These are phyloP conservation scores for Amphiprion clarkii DNA, from an alignment of 2,797 vertebrate species.

Conservation along the genomic window DNA sequence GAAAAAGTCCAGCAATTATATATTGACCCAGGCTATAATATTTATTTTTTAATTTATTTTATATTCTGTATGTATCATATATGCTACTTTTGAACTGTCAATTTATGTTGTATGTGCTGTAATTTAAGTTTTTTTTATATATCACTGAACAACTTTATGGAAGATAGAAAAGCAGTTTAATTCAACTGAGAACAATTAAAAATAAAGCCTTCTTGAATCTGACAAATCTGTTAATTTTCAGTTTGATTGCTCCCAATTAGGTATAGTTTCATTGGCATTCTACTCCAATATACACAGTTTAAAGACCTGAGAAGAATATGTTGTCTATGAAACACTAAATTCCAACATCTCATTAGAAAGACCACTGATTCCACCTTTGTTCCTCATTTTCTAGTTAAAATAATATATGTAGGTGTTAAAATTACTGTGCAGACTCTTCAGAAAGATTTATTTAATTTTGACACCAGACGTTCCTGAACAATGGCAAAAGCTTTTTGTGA, in stretches of 20 bases:
- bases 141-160: too few relatives aligned
- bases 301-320: neutral
- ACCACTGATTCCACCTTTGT: too few relatives aligned
- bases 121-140: too few relatives aligned
- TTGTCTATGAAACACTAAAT: neutral
- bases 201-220: neutral
- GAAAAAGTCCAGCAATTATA: too few relatives aligned
- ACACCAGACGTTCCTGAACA: neutral
- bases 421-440: neutral
- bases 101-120: too few relatives aligned
- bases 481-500: too few relatives aligned
- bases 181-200: neutral
- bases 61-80: too few relatives aligned
- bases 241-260: neutral
- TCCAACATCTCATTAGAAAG: neutral
- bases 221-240: neutral
- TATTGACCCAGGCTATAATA: too few relatives aligned
- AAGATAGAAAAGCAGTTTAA: too few relatives aligned
- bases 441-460: neutral
- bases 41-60: too few relatives aligned
- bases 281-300: neutral
- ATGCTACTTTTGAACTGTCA: too few relatives aligned
- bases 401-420: neutral
- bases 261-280: neutral
- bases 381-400: too few relatives aligned